Evolutionary conservation across 2,113 vertebrate genomes (phyloP).

Genomic region (Atrichornis clamosus): DNA sequence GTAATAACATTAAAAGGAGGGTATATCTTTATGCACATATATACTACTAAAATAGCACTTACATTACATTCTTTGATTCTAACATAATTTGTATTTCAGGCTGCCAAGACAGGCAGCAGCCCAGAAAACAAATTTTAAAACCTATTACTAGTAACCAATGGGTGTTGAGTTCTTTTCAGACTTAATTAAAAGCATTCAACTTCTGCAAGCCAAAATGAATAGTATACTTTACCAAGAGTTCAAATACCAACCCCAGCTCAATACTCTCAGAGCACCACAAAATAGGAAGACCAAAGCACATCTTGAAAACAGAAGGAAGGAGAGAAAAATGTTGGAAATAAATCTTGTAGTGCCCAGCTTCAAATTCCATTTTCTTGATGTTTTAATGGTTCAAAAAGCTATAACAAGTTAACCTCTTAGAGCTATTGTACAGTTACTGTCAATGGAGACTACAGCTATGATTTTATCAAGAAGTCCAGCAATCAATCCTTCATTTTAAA

Average conservation of each 20-base stretch:
- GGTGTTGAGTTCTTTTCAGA: neutral
- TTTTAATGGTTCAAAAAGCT: neutral
- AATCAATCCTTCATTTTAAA: constrained; percentile 1
- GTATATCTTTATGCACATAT: neutral
- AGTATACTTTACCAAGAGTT: neutral
- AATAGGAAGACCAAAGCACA: neutral
- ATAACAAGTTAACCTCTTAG: neutral
- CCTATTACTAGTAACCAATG: neutral
- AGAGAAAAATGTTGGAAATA: neutral
- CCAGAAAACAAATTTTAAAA: neutral
- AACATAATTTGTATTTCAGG: neutral
- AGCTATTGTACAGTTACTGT: neutral
- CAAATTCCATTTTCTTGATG: neutral
- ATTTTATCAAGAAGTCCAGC: neutral
- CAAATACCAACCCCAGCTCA: neutral
- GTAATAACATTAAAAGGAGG: neutral
- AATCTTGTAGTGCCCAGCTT: neutral
- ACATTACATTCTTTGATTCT: neutral
- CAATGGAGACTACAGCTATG: neutral
- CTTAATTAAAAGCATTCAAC: neutral
- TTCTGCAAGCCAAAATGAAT: neutral
- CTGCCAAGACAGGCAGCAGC: neutral
- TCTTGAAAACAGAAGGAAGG: neutral
- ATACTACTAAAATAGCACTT: neutral
- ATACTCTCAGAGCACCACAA: neutral